A percentile compares a stretch with the other conserved stretches of the same genome.
These are phyloP conservation scores for Papilio gigon DNA, from an alignment of 2,888 invertebrate genomes.

Conservation along the genomic window DNA sequence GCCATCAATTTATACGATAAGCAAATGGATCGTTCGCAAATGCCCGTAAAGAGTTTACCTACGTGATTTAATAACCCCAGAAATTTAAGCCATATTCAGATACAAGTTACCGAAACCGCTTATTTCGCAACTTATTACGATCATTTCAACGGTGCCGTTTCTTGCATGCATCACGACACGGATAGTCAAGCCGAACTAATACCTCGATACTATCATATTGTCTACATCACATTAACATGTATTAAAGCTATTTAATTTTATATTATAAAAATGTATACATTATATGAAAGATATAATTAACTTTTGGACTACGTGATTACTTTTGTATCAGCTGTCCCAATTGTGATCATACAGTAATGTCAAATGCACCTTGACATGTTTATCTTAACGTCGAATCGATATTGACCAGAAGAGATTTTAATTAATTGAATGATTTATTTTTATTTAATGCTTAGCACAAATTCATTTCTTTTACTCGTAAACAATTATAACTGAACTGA, in stretches of 20 bases:
- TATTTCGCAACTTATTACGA: conserved; percentile 42
- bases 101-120: conserved; percentile 37
- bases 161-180: conserved; percentile 36
- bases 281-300: neutral
- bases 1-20: conserved; percentile 9
- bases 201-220: conserved; percentile 6
- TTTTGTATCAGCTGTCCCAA: neutral
- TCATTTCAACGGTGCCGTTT: conserved; percentile 35
- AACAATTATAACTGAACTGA: too few relatives aligned
- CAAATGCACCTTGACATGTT: conserved; percentile 13
- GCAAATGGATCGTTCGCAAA: conserved; percentile 25
- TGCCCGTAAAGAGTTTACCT: conserved; percentile 26
- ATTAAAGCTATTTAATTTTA: neutral
- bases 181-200: conserved; percentile 12
- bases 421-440: conserved; percentile 2
- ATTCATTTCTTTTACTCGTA: neutral
- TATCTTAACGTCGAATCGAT: conserved; percentile 15
- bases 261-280: neutral
- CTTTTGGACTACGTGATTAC: conserved; percentile 6
- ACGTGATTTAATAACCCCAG: conserved; percentile 33
- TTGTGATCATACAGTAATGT: conserved; percentile 1
- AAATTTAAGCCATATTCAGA: conserved; percentile 36
- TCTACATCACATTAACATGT: neutral
- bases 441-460: neutral
- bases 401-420: conserved; percentile 1